A percentile compares a stretch with the other conserved stretches of the same genome.
Conservation (phyloP, 1,140 invertebrate genomes). For the Atta colombica region DNA sequence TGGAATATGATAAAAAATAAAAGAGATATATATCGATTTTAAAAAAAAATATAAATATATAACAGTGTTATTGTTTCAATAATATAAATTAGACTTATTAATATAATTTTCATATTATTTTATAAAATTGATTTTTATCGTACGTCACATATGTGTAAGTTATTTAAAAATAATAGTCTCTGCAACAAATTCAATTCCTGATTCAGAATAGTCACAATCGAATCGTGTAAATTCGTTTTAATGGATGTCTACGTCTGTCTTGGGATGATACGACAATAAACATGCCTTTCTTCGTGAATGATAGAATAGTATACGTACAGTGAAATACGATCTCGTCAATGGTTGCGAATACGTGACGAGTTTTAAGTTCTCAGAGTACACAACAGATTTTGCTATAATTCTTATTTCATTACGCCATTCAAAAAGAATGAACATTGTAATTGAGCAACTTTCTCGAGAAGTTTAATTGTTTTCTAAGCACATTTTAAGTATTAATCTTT, state of each 20-base stretch:
- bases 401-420: background rate
- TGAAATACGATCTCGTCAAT: constrained; percentile 25
- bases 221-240: constrained; percentile 11
- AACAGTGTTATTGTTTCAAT: no score
- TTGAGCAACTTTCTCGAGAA: background rate
- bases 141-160: background rate
- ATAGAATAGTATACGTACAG: background rate
- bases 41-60: background rate
- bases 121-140: background rate
- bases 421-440: background rate
- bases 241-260: constrained; percentile 20
- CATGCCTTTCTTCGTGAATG: background rate
- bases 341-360: background rate
- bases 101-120: background rate
- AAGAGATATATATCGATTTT: background rate
- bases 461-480: background rate
- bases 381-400: background rate
- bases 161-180: background rate
- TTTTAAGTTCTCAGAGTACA: background rate
- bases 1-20: background rate
- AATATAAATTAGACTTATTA: background rate
- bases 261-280: constrained; percentile 3
- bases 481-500: background rate
- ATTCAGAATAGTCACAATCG: constrained; percentile 5
- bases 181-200: background rate